Conservation (phyloP, 2,113 vertebrate genomes). For the Otocyon megalotis region DNA sequence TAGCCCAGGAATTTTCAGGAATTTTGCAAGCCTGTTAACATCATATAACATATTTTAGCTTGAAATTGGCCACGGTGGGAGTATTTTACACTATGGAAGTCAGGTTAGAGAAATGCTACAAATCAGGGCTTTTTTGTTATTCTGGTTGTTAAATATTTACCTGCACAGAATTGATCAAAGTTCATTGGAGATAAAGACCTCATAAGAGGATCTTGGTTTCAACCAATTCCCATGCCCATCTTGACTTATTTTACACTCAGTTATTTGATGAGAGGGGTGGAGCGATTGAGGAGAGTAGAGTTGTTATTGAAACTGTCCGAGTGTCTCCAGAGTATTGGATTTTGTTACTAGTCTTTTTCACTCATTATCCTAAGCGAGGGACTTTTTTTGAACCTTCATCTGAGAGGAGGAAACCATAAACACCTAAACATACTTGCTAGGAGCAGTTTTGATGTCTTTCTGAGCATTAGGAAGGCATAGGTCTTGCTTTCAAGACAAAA, state of each 20-base stretch:
- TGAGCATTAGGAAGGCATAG: background rate
- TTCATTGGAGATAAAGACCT: background rate
- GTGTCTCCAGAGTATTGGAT: background rate
- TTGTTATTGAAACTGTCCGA: background rate
- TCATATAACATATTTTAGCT: background rate
- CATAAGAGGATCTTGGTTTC: background rate
- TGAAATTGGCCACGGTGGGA: background rate
- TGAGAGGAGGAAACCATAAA: background rate
- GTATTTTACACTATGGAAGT: background rate
- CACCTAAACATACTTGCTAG: background rate
- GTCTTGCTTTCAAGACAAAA: background rate
- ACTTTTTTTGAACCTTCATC: background rate
- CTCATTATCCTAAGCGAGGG: background rate
- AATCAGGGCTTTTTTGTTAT: background rate
- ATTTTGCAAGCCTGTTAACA: background rate
- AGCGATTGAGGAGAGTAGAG: background rate
- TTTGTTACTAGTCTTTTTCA: background rate
- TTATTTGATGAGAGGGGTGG: background rate
- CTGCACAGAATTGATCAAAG: background rate
- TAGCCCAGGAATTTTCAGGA: background rate
- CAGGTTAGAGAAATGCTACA: background rate
- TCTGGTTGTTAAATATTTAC: background rate
- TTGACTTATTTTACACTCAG: background rate
- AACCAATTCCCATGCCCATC: background rate
- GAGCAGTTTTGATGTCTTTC: background rate